Base-by-base conservation (phyloP, 2,113 vertebrate species). In the Oncorhynchus tshawytscha region DNA sequence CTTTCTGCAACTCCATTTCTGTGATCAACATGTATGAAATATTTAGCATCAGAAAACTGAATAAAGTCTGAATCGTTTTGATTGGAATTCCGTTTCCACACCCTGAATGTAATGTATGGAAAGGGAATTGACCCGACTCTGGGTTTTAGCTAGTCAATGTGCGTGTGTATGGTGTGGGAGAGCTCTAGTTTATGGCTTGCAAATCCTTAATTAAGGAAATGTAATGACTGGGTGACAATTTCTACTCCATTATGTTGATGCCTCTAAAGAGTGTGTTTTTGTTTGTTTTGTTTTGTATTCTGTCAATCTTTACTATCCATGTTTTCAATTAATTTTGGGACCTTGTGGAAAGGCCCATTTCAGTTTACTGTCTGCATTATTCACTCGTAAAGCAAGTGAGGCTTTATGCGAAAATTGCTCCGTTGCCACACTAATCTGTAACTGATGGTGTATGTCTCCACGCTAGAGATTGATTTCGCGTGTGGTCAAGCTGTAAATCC, bases 331-430 rank as follows among this genome's bases (percentile, higher is more conserved):
- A 54, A 73, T 31, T 73, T 22, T 78, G 51, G 48, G 27, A 31
- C 68, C n/a, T 71, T 74, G 54, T 81, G 62, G 59, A 77, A 71
- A 69, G 68, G 22, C 62, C 60, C 31, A 34, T 71, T 80, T 77
- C 11, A 80, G 24, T 81, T 81, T 73, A 72, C 54, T 22, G 45
- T 81, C 31, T 78, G 22, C n/a, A 64, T 60, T 68, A 64, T 72
- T 72, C 48, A 34, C 74, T 64, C 31, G 24, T 70, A 73, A 81
- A 76, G 29, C 24, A 71, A 51, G 68, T 69, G 64, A 64, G 25
- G 20, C 18, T 73, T 71, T 54, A 68, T 48, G 77, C 68, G 51
- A 73, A 68, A 75, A 76, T 59, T 51, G 67, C 20, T 20, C n/a
- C 15, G 9, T 62, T 62, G n/a, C 59, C 59, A 62, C 59, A 62